phyloP scores from a whole-genome alignment of 2,113 vertebrate species.

The Festucalex cinctus region DNA sequence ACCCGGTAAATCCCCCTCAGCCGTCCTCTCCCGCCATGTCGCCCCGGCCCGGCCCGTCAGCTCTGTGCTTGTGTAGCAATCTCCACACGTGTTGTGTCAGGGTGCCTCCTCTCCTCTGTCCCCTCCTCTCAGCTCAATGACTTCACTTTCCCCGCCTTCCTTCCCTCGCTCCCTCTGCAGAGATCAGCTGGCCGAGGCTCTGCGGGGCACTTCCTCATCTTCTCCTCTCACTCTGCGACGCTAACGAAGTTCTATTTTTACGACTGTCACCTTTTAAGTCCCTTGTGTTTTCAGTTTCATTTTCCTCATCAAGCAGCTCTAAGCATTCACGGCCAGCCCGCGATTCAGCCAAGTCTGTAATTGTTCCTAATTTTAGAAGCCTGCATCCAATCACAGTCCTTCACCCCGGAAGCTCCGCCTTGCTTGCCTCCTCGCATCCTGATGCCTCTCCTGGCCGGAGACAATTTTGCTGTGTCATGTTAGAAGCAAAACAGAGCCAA shows the following conservation, averaged over 20 bases:
- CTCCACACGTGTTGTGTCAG: constrained; percentile 65
- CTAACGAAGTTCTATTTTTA: not conserved
- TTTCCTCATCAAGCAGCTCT: not conserved
- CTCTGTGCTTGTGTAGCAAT: constrained; percentile 31
- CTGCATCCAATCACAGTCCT: not conserved
- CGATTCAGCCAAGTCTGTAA: not conserved
- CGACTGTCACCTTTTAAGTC: not conserved
- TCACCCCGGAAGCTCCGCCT: not conserved
- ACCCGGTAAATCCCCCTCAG: not conserved
- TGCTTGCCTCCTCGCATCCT: not conserved
- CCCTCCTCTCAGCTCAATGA: not conserved
- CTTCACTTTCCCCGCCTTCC: not conserved
- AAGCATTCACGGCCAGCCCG: not conserved
- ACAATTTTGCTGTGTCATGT: not conserved
- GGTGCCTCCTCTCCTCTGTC: constrained; percentile 51
- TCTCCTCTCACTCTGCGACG: constrained; percentile 8
- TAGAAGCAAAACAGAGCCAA: not conserved
- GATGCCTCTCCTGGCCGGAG: too few relatives aligned
- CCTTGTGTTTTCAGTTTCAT: not conserved
- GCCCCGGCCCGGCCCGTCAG: constrained; percentile 11
- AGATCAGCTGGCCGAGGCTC: constrained; percentile 31
- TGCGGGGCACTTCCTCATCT: constrained; percentile 14
- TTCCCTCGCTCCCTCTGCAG: constrained; percentile 15
- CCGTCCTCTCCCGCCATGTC: not conserved
- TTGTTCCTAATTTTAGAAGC: not conserved